Percentiles rank a stretch among this genome's conserved stretches.
phyloP scores from a whole-genome alignment of 92 coral and sea anemone genomes.

The Epizoanthus stellaris region DNA sequence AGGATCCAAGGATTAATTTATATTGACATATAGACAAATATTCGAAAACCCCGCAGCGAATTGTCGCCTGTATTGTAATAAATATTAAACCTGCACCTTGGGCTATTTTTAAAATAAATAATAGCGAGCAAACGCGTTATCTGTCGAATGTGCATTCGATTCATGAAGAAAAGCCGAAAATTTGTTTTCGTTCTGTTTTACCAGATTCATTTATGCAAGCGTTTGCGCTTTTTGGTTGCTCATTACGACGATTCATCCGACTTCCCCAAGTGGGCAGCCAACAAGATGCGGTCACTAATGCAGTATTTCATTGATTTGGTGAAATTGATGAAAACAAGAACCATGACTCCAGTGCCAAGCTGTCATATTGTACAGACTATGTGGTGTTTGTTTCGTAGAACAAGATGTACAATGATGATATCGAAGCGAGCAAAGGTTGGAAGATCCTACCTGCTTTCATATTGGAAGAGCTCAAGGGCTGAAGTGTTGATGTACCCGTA shows the following conservation, averaged over 20 bases:
- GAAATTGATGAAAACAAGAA: no score
- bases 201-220: background rate
- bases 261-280: background rate
- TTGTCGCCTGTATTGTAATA: slow-evolving; percentile 13
- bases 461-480: background rate
- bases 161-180: background rate
- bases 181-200: background rate
- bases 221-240: background rate
- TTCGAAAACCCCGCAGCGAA: slow-evolving; percentile 16
- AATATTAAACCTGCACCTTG: slow-evolving; percentile 1
- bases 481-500: background rate
- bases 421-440: background rate
- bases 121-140: background rate
- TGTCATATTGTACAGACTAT: background rate
- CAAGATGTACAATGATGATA: background rate
- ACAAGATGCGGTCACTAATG: background rate
- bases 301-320: background rate
- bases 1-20: background rate
- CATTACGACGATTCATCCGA: background rate
- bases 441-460: slow-evolving; percentile 5
- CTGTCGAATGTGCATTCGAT: slow-evolving; percentile 17
- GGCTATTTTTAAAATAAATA: slow-evolving; percentile 25
- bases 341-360: background rate
- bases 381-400: background rate
- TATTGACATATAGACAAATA: slow-evolving; percentile 4